Conservation (phyloP, 1,140 invertebrate species). For the Ips nitidus region DNA sequence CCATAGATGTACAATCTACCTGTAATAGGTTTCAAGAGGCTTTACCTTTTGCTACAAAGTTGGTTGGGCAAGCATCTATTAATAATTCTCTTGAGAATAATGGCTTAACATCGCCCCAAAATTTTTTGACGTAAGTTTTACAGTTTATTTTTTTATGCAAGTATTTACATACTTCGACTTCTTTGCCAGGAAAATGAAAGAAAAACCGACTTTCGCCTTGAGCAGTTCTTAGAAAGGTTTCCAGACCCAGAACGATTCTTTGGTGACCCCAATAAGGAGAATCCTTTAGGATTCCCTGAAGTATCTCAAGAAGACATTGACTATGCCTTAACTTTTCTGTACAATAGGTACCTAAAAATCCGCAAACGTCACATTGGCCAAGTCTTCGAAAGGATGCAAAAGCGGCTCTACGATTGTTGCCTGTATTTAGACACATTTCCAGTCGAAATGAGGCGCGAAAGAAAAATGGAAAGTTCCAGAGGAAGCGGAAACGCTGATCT, state of each 20-base stretch:
- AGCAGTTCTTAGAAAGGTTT: slow-evolving; percentile 53
- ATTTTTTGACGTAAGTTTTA: too few relatives aligned
- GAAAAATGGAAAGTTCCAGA: slow-evolving; percentile 32
- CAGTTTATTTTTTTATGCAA: too few relatives aligned
- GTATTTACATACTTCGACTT: too few relatives aligned
- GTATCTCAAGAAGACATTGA: slow-evolving; percentile 35
- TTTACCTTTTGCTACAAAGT: too few relatives aligned
- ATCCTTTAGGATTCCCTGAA: slow-evolving; percentile 4
- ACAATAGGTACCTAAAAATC: slow-evolving; percentile 42
- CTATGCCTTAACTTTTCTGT: slow-evolving; percentile 50
- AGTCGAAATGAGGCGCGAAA: slow-evolving; percentile 43
- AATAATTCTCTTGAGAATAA: too few relatives aligned
- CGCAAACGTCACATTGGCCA: slow-evolving; percentile 43
- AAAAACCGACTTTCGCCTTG: too few relatives aligned
- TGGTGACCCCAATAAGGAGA: slow-evolving; percentile 46
- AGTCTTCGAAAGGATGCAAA: slow-evolving; percentile 40
- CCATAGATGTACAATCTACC: too few relatives aligned
- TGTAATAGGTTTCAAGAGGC: too few relatives aligned
- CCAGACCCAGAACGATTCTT: slow-evolving; percentile 59
- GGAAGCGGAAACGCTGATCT: slow-evolving; percentile 49
- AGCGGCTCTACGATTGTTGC: slow-evolving; percentile 38
- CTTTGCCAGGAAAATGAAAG: too few relatives aligned
- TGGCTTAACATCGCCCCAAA: too few relatives aligned
- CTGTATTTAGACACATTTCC: slow-evolving; percentile 34
- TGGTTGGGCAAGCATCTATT: too few relatives aligned